Evolutionary conservation across 2,797 vertebrate genomes (phyloP).

Genomic region (Tarsius wallacei): DNA sequence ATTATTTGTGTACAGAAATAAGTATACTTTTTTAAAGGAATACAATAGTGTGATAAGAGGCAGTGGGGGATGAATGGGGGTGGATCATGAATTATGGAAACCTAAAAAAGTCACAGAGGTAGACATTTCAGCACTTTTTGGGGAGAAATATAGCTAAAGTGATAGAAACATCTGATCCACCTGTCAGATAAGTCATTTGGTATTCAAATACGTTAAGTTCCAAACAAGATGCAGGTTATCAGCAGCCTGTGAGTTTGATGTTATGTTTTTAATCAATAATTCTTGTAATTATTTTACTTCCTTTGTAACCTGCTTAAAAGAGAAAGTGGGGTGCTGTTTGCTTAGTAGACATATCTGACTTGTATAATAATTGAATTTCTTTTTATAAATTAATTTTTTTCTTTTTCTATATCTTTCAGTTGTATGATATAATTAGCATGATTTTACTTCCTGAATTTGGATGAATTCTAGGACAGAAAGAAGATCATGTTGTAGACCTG

Average conservation of each 20-base stretch:
- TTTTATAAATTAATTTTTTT: conserved; percentile 56
- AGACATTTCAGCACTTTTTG: background rate
- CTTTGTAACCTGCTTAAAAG: background rate
- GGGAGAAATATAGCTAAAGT: background rate
- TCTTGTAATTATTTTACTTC: conserved; percentile 6
- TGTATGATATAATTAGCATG: conserved; percentile 67
- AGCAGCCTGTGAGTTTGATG: background rate
- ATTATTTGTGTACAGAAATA: conserved; percentile 17
- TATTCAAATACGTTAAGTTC: background rate
- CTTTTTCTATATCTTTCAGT: conserved; percentile 78
- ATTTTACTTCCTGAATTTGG: conserved; percentile 69
- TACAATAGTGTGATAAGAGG: background rate
- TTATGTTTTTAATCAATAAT: conserved; percentile 18
- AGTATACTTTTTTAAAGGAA: background rate
- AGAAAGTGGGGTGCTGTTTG: background rate
- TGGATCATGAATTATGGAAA: background rate
- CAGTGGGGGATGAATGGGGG: background rate
- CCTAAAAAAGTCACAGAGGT: background rate
- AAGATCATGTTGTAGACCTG: conserved; percentile 57
- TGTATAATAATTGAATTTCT: conserved; percentile 38
- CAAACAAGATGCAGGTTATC: background rate
- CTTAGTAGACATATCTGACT: conserved; percentile 25
- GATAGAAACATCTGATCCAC: background rate
- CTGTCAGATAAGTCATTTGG: background rate
- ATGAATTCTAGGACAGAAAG: conserved; percentile 70